These are phyloP conservation scores for Clistopyga incitator DNA, from an alignment of 2,888 invertebrate genomes.

Conservation along the genomic window DNA sequence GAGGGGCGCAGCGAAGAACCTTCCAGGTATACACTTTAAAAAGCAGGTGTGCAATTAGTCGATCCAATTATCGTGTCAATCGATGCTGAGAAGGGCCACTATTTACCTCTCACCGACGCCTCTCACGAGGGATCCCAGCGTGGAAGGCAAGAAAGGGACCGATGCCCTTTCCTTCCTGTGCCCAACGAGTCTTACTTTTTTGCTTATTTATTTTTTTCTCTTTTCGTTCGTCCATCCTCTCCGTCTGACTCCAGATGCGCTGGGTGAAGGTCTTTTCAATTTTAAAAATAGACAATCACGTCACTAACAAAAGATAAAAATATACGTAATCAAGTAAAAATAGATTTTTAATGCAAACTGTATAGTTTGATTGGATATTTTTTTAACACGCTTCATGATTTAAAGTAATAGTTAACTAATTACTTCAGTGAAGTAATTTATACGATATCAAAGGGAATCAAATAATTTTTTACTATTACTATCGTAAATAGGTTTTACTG, in stretches of 20 bases:
- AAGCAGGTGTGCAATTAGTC: slow-evolving; percentile 66
- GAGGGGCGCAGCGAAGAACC: slow-evolving; percentile 15
- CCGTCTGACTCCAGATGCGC: background rate
- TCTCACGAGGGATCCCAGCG: background rate
- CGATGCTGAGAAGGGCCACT: slow-evolving; percentile 52
- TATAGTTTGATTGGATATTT: too few species aligned
- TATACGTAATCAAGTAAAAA: background rate
- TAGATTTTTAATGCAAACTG: background rate
- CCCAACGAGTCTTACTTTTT: slow-evolving; percentile 1
- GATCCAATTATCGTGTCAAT: slow-evolving; percentile 70
- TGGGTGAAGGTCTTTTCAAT: slow-evolving; percentile 1
- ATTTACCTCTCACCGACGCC: slow-evolving; percentile 24
- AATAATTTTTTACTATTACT: too few species aligned
- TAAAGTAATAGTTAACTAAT: too few species aligned
- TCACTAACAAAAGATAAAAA: background rate
- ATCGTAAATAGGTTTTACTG: too few species aligned
- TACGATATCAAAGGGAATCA: too few species aligned
- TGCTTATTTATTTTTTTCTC: too few species aligned
- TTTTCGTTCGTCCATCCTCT: slow-evolving; percentile 18
- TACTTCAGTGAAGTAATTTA: too few species aligned
- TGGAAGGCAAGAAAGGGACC: slow-evolving; percentile 35
- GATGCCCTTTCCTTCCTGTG: slow-evolving; percentile 7
- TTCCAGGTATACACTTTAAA: slow-evolving; percentile 3
- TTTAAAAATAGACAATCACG: background rate
- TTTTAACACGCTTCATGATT: too few species aligned